These are phyloP conservation scores for Drosophila stalkeri DNA, from an alignment of 2,888 invertebrate species.

Conservation along the genomic window DNA sequence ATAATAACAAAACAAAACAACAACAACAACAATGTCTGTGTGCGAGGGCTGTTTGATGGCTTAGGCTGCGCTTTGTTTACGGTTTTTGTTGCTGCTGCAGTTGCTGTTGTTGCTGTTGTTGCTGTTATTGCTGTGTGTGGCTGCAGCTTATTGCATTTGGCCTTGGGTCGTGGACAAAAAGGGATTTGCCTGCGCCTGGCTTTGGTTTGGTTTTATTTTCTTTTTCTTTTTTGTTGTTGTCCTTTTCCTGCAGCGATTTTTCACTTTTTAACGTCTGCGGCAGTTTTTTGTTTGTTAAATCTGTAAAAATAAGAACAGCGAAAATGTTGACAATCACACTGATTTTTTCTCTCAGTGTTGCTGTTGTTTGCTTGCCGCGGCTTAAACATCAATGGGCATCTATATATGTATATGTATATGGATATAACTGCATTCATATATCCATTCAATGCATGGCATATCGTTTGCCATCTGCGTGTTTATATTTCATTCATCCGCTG, in stretches of 20 bases:
- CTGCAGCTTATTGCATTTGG: conserved; percentile 76
- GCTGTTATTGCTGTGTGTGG: conserved; percentile 21
- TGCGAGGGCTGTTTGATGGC: conserved; percentile 10
- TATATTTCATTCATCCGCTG: conserved; percentile 58
- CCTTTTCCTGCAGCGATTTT: conserved; percentile 47
- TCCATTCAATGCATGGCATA: conserved; percentile 43
- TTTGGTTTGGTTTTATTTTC: neutral
- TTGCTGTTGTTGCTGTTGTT: neutral
- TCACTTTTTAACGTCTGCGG: conserved; percentile 67
- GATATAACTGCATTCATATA: neutral
- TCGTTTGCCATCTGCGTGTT: conserved; percentile 58
- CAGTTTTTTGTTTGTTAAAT: conserved; percentile 66
- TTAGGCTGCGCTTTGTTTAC: conserved; percentile 64
- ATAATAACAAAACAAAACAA: neutral
- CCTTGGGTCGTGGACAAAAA: conserved; percentile 31
- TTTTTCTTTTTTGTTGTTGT: neutral
- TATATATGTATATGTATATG: neutral
- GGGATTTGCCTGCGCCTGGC: conserved; percentile 33
- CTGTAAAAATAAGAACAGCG: conserved; percentile 66
- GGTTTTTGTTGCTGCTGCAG: conserved; percentile 36
- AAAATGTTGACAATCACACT: conserved; percentile 62
- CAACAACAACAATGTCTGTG: conserved; percentile 6
- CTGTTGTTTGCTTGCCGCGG: conserved; percentile 47
- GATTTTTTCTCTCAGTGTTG: conserved; percentile 28
- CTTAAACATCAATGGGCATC: conserved; percentile 72